Evolutionary conservation across 2,797 vertebrate species (phyloP), one percentile per base, ranked within the genome.

Genomic region (Calcarius lapponicus): DNA sequence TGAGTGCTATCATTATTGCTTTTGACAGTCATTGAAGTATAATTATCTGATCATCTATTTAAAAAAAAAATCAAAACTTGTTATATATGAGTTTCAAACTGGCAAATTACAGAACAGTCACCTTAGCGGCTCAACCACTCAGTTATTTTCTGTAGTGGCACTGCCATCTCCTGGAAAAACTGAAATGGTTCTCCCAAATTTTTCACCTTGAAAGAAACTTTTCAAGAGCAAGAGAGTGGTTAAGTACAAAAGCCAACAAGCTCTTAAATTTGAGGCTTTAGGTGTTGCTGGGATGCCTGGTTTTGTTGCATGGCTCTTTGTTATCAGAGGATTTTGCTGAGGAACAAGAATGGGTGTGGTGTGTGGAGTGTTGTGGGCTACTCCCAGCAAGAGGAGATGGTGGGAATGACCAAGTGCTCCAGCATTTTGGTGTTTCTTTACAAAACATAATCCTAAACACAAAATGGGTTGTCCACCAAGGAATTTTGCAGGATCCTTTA

Each of bases 121-220:
- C 95, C 89, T 66, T 56, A 92, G 70, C 11, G 87, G 78, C 40
- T 2, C 50, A 53, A 25, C 58, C 0, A 5, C 69, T 82, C 34
- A 19, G 74, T n/a, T 91, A 12, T 94, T 97, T 95, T 89, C 95
- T 95, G 93, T 95, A 97, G 74, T 89, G 88, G 94, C 93, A 97
- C 95, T 97, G 97, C 97, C 97, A 97, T 89, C 97, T 97, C 83
- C 95, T 97, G 97, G 97, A 92, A 83, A 84, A 84, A 88, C 28
- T 6, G 73, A 60, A 84, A 66, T 29, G 58, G 79, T 92, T 78
- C 95, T 64, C 73, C 82, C 48, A 50, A 38, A 81, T 57, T 71
- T 90, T 86, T 80, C 61, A 36, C 67, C 76, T 96, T 75, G 62
- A 85, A 89, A 72, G 54, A 88, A 93, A 95, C 60, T 95, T 95